Evolutionary conservation across 2,888 invertebrate species (phyloP).

Genomic region (Brachycybe producta): DNA sequence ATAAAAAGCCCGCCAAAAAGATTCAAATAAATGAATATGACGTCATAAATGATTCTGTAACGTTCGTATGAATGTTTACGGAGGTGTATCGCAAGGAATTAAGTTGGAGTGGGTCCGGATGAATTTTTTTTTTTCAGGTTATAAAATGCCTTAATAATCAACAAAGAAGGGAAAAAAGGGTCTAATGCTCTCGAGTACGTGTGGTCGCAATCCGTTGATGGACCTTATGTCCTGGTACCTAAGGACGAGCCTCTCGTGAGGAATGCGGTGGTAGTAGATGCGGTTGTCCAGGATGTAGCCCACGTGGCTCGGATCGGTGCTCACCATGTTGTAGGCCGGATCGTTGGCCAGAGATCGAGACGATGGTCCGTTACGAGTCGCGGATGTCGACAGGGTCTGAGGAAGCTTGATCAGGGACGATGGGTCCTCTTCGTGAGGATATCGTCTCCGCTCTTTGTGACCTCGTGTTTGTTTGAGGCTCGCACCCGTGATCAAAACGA

Average conservation of each 20-base stretch:
- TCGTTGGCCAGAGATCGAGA: not conserved
- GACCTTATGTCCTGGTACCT: slow-evolving; percentile 13
- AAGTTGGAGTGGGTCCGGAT: no score
- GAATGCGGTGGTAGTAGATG: slow-evolving; percentile 16
- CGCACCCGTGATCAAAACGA: no score
- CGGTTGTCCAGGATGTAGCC: slow-evolving; percentile 9
- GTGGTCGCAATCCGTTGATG: slow-evolving; percentile 16
- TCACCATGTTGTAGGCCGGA: not conserved
- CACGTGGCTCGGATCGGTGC: slow-evolving; percentile 4
- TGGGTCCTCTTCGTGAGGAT: no score
- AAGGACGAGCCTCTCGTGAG: slow-evolving; percentile 16
- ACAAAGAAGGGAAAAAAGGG: slow-evolving; percentile 19
- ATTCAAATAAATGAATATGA: not conserved
- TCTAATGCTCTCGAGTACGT: slow-evolving; percentile 19
- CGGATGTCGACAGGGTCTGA: slow-evolving; percentile 6
- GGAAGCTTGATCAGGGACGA: slow-evolving; percentile 12
- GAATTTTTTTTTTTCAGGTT: no score
- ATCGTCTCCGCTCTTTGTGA: no score
- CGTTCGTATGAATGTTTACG: not conserved
- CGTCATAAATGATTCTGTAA: not conserved
- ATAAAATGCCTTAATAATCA: slow-evolving; percentile 11
- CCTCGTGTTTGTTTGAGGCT: no score
- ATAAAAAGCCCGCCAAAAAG: not conserved
- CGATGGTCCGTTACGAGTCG: not conserved
- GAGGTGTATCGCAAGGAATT: not conserved